Evolutionary conservation across 2,888 invertebrate genomes (phyloP), one percentile per base, ranked within the genome.

Genomic region (Penaeus monodon): DNA sequence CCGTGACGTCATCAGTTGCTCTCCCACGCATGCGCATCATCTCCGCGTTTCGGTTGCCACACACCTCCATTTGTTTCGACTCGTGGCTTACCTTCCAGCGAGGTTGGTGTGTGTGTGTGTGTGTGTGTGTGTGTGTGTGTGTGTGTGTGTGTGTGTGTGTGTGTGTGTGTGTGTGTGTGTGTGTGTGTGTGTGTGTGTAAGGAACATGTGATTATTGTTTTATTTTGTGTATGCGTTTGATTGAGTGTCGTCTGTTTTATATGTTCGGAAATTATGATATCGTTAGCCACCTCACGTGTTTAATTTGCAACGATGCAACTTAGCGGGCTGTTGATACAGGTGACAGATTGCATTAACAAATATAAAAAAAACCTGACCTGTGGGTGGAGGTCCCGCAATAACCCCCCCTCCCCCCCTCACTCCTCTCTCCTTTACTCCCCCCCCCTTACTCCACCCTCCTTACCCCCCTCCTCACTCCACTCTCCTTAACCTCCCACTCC

Each of bases 21-120:
- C 76, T 27, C 76, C 76, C 76, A 76, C 76, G 76, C 76, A 76
- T 76, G 76, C 76, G 76, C 76, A 76, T 33, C 33, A 33, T 33
- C 33, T 33, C 33, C 33, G 33, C 33, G 33, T 33, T 33, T 33
- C 33, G 33, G 29, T 73, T 27, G 29, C 73, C 73, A 12, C 65
- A 33, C 3, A 33, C 33, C 33, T 33, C 33, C 33, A 33, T 33
- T 33, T 33, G 33, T 33, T 33, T 33, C 33, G 33, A 33, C 3
- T 33, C 33, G 33, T 33, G 33, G 33, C 33, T 33, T 33, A 33
- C 33, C 33, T 33, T 33, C 33, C 33, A 33, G 33, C 33, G 33
- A 33, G 2, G 33, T 33, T 1, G 1, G 33, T 33, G 33, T 33
- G 33, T 33, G 33, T 33, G 33, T 33, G 33, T 33, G 33, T 33